These are phyloP conservation scores for Xerus rutilus DNA, from an alignment of 2,797 vertebrate genomes.

Conservation along the genomic window DNA sequence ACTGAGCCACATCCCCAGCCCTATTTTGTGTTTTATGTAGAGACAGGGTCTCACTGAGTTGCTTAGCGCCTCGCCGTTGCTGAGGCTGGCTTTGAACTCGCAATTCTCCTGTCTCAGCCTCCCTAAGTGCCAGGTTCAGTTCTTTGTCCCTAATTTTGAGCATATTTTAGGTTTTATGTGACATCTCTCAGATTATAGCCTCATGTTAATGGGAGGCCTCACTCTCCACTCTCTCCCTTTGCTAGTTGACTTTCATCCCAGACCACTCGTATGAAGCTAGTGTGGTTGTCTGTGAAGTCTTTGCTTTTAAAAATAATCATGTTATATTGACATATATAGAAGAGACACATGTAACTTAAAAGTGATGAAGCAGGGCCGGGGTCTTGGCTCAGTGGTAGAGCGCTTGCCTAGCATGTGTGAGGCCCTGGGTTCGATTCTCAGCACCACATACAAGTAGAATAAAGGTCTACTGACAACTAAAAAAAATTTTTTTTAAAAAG, in stretches of 20 bases:
- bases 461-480: too few species aligned
- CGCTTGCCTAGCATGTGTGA: too few species aligned
- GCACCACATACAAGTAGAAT: too few species aligned
- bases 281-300: slow-evolving; percentile 13
- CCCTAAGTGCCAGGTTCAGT: neutral
- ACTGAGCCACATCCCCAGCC: too few species aligned
- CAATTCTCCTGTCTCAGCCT: too few species aligned
- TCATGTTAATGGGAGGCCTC: neutral
- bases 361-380: neutral
- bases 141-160: slow-evolving; percentile 4
- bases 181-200: slow-evolving; percentile 7
- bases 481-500: neutral
- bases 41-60: too few species aligned
- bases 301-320: neutral
- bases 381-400: too few species aligned
- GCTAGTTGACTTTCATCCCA: neutral
- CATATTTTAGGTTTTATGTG: slow-evolving; percentile 27
- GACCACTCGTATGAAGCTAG: neutral
- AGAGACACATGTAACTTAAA: neutral
- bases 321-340: slow-evolving; percentile 5
- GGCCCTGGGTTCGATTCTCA: too few species aligned
- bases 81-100: too few species aligned
- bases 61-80: too few species aligned
- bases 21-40: too few species aligned
- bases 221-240: neutral